A percentile compares a stretch with the other conserved stretches of the same genome.
These are phyloP conservation scores for Channa striata DNA, from an alignment of 2,797 vertebrate genomes.

Conservation along the genomic window DNA sequence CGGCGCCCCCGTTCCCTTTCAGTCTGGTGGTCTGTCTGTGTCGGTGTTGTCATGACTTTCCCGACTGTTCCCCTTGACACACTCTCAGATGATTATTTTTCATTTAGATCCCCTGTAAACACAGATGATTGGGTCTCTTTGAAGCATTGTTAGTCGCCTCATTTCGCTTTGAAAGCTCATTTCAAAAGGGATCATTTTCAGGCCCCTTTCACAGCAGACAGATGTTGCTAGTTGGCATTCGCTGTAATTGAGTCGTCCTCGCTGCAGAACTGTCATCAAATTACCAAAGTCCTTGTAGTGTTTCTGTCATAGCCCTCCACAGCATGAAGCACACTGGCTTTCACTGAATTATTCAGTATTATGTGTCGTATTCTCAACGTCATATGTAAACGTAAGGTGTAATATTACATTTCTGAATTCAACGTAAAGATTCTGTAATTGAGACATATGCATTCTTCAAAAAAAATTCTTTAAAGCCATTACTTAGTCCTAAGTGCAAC, in stretches of 20 bases:
- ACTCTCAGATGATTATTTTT: not conserved
- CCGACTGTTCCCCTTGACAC: conserved; percentile 1
- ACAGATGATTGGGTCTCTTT: conserved; percentile 15
- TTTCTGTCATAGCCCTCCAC: not conserved
- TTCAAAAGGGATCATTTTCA: conserved; percentile 26
- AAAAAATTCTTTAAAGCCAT: too few species aligned
- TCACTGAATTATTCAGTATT: too few species aligned
- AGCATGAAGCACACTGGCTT: too few species aligned
- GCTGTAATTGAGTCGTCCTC: conserved; percentile 4
- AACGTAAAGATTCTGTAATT: too few species aligned
- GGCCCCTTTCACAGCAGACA: conserved; percentile 6
- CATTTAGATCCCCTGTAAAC: not conserved
- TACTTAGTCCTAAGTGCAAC: too few species aligned
- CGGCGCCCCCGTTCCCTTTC: not conserved
- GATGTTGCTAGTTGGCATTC: conserved; percentile 27
- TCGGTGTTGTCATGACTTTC: not conserved
- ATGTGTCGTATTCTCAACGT: too few species aligned
- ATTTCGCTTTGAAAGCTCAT: conserved; percentile 14
- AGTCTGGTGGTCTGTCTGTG: not conserved
- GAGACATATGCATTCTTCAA: too few species aligned
- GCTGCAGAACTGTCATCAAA: conserved; percentile 2
- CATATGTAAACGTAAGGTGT: too few species aligned
- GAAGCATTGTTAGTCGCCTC: conserved; percentile 11
- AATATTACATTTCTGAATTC: too few species aligned
- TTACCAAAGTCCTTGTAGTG: not conserved